Percentiles rank a stretch among this genome's conserved stretches.
These are phyloP conservation scores for Erebia epiphron DNA, from an alignment of 2,888 invertebrate genomes.

Conservation along the genomic window DNA sequence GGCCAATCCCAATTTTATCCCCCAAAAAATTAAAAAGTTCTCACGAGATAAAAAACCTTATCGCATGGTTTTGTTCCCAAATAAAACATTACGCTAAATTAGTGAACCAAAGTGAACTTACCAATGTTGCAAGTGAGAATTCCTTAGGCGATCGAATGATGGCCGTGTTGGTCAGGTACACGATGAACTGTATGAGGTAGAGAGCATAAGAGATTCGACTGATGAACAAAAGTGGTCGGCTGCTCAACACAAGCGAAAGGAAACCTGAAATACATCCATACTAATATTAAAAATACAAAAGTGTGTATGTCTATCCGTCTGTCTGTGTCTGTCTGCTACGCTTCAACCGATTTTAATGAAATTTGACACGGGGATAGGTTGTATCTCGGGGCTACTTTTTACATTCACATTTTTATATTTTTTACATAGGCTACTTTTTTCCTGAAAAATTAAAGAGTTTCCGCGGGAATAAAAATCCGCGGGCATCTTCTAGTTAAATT, in stretches of 20 bases:
- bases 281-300: too few species aligned
- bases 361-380: too few species aligned
- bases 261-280: slow-evolving; percentile 59
- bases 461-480: background rate
- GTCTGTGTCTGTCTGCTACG: too few species aligned
- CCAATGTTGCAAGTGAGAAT: slow-evolving; percentile 82
- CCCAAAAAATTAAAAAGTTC: too few species aligned
- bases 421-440: too few species aligned
- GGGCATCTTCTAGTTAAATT: background rate
- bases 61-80: background rate
- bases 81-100: background rate
- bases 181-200: slow-evolving; percentile 85
- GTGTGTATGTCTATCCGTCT: too few species aligned
- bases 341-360: too few species aligned
- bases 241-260: slow-evolving; percentile 77
- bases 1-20: too few species aligned
- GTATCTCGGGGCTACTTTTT: too few species aligned
- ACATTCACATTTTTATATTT: too few species aligned
- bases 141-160: slow-evolving; percentile 83
- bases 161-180: slow-evolving; percentile 86
- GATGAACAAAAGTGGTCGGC: slow-evolving; percentile 82
- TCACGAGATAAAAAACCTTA: too few species aligned
- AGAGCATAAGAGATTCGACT: slow-evolving; percentile 87
- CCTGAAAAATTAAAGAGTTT: too few species aligned
- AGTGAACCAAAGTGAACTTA: slow-evolving; percentile 56